A percentile compares a stretch with the other conserved stretches of the same genome.
Evolutionary conservation across 2,888 invertebrate genomes (phyloP).

Genomic region (Patella caerulea): DNA sequence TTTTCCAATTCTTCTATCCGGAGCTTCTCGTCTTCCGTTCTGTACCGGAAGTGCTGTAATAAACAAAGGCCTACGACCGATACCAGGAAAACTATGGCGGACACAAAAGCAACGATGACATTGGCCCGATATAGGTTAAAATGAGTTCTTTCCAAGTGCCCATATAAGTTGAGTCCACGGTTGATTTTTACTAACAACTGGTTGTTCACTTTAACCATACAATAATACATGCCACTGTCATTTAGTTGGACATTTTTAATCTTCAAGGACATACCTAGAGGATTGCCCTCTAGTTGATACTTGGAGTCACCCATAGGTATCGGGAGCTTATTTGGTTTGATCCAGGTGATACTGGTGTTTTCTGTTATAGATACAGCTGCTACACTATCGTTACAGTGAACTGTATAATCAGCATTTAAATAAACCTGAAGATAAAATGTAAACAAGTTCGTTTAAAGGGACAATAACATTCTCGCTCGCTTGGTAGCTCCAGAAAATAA

Average conservation of each 20-base stretch:
- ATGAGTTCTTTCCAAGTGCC: neutral
- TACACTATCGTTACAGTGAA: neutral
- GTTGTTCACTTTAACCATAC: neutral
- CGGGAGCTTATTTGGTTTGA: neutral
- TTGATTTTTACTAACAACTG: neutral
- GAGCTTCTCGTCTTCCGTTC: neutral
- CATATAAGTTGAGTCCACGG: slow-evolving; percentile 1
- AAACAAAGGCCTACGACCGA: neutral
- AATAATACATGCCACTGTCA: slow-evolving; percentile 1
- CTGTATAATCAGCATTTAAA: neutral
- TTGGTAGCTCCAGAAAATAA: too few relatives aligned
- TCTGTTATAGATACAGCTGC: neutral
- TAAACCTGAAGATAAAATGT: neutral
- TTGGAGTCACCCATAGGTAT: neutral
- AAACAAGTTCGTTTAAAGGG: too few relatives aligned
- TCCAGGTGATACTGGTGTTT: neutral
- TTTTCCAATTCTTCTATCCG: neutral
- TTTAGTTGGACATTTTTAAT: neutral
- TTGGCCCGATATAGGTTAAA: neutral
- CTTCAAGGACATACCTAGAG: neutral
- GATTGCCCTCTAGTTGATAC: neutral
- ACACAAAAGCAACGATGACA: neutral
- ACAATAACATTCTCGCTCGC: too few relatives aligned
- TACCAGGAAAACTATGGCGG: neutral
- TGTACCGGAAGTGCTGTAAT: neutral